Evolutionary conservation across 2,797 vertebrate species (phyloP).

Genomic region (Distichodus sexfasciatus): DNA sequence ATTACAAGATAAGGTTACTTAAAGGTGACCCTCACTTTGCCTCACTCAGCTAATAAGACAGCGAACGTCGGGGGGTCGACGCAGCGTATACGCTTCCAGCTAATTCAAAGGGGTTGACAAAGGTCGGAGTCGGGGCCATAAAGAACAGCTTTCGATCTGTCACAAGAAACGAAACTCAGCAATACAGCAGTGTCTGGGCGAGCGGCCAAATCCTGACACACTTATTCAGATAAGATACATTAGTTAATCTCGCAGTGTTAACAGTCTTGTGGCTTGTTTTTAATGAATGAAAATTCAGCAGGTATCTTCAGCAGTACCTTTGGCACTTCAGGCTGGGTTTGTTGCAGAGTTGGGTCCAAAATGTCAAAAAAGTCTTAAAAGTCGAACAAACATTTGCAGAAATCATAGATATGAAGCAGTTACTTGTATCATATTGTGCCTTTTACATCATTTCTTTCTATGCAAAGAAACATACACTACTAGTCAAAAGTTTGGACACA

Average conservation of each 20-base stretch:
- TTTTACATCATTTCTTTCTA: too few relatives aligned
- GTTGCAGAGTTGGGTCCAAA: too few relatives aligned
- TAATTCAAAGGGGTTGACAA: slow-evolving; percentile 75
- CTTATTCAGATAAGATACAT: slow-evolving; percentile 60
- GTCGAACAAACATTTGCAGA: too few relatives aligned
- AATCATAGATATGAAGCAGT: too few relatives aligned
- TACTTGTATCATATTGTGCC: too few relatives aligned
- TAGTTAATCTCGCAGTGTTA: slow-evolving; percentile 40
- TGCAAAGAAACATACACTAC: too few relatives aligned
- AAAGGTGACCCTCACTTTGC: slow-evolving; percentile 68
- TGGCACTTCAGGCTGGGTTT: too few relatives aligned
- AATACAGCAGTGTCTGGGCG: slow-evolving; percentile 62
- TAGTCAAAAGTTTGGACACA: too few relatives aligned
- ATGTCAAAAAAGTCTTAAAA: too few relatives aligned
- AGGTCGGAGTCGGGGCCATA: slow-evolving; percentile 72
- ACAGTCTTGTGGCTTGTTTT: slow-evolving; percentile 9
- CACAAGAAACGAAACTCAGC: slow-evolving; percentile 75
- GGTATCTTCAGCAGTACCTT: too few relatives aligned
- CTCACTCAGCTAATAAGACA: slow-evolving; percentile 76
- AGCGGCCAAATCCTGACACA: slow-evolving; percentile 63
- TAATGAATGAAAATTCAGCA: slow-evolving; percentile 12
- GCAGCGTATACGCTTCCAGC: slow-evolving; percentile 73
- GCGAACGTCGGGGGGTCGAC: slow-evolving; percentile 69
- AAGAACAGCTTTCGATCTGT: slow-evolving; percentile 78
- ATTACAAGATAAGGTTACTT: slow-evolving; percentile 85